Base-by-base conservation (phyloP, 1,140 invertebrate species). In the Cardiocondyla obscurior region DNA sequence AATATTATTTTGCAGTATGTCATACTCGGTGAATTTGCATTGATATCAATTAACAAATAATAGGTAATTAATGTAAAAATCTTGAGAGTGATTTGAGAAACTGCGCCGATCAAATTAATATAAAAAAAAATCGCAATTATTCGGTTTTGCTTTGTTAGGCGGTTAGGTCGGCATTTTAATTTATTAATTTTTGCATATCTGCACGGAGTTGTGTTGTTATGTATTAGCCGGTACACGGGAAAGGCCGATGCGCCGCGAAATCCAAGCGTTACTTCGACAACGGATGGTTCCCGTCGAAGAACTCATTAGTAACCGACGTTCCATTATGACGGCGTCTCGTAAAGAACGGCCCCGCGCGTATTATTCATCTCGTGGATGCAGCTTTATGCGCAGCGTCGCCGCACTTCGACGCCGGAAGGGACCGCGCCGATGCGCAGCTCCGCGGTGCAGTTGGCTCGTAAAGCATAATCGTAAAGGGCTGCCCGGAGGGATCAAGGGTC, bases 261-360 rank as follows among this genome's bases (percentile, higher is more conserved):
- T 46, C 36, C 72, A 58, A 46, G 46, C 62, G 74, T 83, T 77
- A 51, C 90, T 90, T 91, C 85, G 67, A 53, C 83, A 79, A 83
- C 70, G 85, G 69, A 51, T 51, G 33, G 58, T 85, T 57, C 81
- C 57, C 70, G 70, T 58, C 81, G 33, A 88, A 86, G 83, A 42
- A 85, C 89, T 93, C 92, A 92, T 93, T 92, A 92, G 90, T 91
- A 90, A 86, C 84, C 88, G 91, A 90, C 92, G 90, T 92, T 88
- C 90, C 88, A 92, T 93, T 93, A 92, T 84, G 81, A 92, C 82
- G 81, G 81, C 58, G 64, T 77, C 77, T 89, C 90, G 91, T 93
- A 92, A 93, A 92, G 92, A 92, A 93, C 81, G 72, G 12, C 76
- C n/a, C n/a, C 14, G 22, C 44, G 83, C 84, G 79, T 85, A 67